Conservation (phyloP, 2,797 vertebrate genomes). For the Pipistrellus pipistrellus region DNA sequence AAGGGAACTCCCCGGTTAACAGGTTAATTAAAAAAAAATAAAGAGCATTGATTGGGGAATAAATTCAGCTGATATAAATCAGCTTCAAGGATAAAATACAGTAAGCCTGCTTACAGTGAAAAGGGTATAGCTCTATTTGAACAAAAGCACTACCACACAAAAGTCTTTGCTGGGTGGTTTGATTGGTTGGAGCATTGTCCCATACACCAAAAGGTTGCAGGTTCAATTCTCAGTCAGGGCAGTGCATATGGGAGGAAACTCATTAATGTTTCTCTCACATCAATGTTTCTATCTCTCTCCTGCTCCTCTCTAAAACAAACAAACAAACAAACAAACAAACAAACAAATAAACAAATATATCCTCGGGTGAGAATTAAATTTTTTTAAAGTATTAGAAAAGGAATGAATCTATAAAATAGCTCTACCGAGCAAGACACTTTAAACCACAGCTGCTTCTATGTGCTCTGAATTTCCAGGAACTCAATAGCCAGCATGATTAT, state of each 20-base stretch:
- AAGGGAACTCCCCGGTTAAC: too few relatives aligned
- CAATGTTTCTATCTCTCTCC: background rate
- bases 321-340: background rate
- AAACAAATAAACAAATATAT: background rate
- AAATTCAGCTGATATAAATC: conserved; percentile 2
- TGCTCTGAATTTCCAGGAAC: conserved; percentile 17
- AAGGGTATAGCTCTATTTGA: background rate
- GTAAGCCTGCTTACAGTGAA: background rate
- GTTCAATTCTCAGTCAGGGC: background rate
- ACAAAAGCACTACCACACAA: background rate
- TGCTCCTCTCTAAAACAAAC: background rate
- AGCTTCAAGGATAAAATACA: background rate
- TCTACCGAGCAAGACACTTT: conserved; percentile 12
- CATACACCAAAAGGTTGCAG: background rate
- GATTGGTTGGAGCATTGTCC: background rate
- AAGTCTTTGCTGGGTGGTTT: background rate
- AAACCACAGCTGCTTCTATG: background rate
- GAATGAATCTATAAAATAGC: background rate
- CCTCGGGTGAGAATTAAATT: background rate
- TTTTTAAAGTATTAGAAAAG: background rate
- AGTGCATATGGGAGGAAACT: background rate
- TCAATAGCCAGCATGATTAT: background rate
- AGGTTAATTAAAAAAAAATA: background rate
- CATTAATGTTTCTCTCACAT: background rate
- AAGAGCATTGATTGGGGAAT: background rate